Conservation (phyloP, 2,888 invertebrate species). For the Pharmacophagus antenor region DNA sequence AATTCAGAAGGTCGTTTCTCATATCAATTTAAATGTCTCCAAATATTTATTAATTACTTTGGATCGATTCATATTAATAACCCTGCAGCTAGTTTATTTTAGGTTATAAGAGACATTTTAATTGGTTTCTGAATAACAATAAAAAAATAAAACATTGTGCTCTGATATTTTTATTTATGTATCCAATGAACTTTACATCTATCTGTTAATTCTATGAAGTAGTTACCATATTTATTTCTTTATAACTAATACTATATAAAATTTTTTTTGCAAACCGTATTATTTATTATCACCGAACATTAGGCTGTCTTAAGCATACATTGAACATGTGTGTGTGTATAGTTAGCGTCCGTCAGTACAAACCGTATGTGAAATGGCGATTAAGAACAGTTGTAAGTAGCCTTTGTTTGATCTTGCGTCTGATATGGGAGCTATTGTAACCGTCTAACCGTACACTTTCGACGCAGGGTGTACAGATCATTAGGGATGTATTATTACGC, state of each 20-base stretch:
- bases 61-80: no score
- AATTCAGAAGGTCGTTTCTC: not conserved
- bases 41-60: no score
- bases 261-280: constrained; percentile 35
- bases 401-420: constrained; percentile 70
- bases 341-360: constrained; percentile 47
- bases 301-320: constrained; percentile 52
- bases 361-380: constrained; percentile 79
- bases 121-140: no score
- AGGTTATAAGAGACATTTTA: no score
- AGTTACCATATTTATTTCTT: no score
- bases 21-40: no score
- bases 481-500: constrained; percentile 27
- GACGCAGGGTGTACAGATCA: constrained; percentile 39
- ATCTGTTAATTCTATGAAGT: no score
- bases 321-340: constrained; percentile 49
- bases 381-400: constrained; percentile 79
- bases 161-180: no score
- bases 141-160: no score
- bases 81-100: no score
- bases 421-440: constrained; percentile 68
- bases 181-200: no score
- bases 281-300: constrained; percentile 34
- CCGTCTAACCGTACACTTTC: constrained; percentile 47
- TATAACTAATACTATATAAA: not conserved